These are phyloP conservation scores for Rhinoderma darwinii DNA, from an alignment of 2,113 vertebrate genomes.

Conservation along the genomic window DNA sequence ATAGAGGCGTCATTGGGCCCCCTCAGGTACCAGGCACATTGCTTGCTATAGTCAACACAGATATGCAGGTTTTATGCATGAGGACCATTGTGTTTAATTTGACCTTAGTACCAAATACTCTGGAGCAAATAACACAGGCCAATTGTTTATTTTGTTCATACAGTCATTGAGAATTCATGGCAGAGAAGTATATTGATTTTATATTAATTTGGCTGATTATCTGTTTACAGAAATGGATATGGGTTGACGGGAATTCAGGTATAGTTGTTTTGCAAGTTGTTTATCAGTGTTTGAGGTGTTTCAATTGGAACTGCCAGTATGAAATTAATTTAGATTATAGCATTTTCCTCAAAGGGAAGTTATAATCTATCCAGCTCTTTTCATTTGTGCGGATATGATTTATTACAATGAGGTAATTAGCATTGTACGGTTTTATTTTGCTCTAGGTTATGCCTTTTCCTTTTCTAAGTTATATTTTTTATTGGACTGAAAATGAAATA, in stretches of 20 bases:
- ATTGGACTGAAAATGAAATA: slow-evolving; percentile 52
- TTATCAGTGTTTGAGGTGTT: slow-evolving; percentile 42
- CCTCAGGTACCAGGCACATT: too few relatives aligned
- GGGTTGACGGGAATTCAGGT: slow-evolving; percentile 32
- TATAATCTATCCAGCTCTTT: slow-evolving; percentile 45
- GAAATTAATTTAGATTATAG: slow-evolving; percentile 55
- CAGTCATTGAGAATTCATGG: slow-evolving; percentile 15
- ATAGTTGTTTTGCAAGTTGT: slow-evolving; percentile 33
- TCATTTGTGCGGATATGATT: slow-evolving; percentile 53
- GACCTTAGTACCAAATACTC: not conserved
- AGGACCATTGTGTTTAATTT: too few relatives aligned
- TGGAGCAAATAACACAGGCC: not conserved
- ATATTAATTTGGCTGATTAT: slow-evolving; percentile 36
- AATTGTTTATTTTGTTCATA: not conserved
- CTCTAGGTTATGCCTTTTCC: slow-evolving; percentile 56
- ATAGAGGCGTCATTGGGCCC: too few relatives aligned
- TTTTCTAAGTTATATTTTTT: slow-evolving; percentile 52
- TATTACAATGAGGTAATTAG: slow-evolving; percentile 50
- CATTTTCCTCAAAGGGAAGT: slow-evolving; percentile 30
- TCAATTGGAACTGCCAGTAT: slow-evolving; percentile 28
- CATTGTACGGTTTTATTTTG: slow-evolving; percentile 52
- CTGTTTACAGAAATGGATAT: slow-evolving; percentile 41
- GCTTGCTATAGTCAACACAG: too few relatives aligned
- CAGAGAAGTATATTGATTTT: slow-evolving; percentile 31
- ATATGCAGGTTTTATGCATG: too few relatives aligned